Percentiles rank a stretch among this genome's conserved stretches.
phyloP scores from a whole-genome alignment of 2,888 invertebrate species.

The Agonopterix arenella region DNA sequence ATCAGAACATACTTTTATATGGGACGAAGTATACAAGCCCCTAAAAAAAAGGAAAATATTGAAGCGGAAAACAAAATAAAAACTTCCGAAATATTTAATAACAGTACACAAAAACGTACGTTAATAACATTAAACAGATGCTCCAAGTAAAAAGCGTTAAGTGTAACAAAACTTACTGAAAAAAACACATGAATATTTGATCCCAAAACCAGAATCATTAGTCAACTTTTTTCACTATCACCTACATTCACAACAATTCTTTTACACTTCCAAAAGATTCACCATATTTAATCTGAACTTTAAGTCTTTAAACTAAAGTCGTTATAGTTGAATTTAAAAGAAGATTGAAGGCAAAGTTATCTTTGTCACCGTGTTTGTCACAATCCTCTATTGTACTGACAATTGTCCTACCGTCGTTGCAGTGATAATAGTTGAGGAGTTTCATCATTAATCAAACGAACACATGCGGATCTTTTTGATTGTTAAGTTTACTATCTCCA shows the following conservation, averaged over 20 bases:
- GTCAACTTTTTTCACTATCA: constrained; percentile 59
- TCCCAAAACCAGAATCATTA: constrained; percentile 72
- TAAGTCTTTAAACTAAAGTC: constrained; percentile 20
- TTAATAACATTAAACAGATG: constrained; percentile 65
- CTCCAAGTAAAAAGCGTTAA: constrained; percentile 65
- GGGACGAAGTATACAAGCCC: no score
- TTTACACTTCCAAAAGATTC: background rate
- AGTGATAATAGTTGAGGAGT: constrained; percentile 62
- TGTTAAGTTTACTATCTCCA: constrained; percentile 48
- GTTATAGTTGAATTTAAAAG: background rate
- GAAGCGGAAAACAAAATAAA: constrained; percentile 9
- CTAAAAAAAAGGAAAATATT: background rate
- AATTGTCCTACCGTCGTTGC: constrained; percentile 51
- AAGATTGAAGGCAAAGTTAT: background rate
- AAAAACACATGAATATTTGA: constrained; percentile 71
- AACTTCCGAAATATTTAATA: constrained; percentile 18
- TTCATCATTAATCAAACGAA: constrained; percentile 62
- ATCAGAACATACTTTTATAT: no score
- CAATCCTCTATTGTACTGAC: constrained; percentile 43
- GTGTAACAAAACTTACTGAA: constrained; percentile 68
- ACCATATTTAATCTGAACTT: constrained; percentile 20
- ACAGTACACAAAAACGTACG: constrained; percentile 36
- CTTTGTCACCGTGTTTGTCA: constrained; percentile 34
- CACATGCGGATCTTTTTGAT: constrained; percentile 62
- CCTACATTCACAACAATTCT: background rate